Conservation (phyloP, 2,797 vertebrate genomes). For the Leucoraja ocellata region DNA sequence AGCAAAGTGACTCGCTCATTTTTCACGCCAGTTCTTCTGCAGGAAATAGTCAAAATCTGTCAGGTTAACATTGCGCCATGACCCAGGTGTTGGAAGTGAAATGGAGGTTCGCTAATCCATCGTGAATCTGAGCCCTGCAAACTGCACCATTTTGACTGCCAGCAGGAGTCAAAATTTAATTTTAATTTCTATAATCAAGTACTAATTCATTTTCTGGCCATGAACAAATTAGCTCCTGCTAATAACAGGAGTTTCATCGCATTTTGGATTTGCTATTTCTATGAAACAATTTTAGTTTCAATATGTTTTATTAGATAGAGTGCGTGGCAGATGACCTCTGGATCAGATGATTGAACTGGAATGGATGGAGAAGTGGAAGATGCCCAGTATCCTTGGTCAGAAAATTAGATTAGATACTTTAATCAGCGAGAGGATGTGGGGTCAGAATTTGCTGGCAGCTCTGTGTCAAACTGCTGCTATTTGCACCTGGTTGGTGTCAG, state of each 20-base stretch:
- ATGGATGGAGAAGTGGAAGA: background rate
- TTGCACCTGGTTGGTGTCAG: too few species aligned
- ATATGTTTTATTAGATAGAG: background rate
- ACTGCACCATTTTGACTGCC: background rate
- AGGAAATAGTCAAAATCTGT: background rate
- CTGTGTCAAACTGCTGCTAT: too few species aligned
- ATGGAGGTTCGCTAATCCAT: background rate
- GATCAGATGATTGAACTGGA: background rate
- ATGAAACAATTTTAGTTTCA: background rate
- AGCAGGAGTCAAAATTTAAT: background rate
- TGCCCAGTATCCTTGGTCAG: background rate
- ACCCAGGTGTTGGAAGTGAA: background rate
- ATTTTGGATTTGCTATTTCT: background rate
- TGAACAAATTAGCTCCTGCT: background rate
- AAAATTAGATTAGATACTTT: background rate
- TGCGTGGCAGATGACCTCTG: background rate
- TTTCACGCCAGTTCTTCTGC: background rate
- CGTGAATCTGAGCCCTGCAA: too few species aligned
- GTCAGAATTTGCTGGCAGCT: too few species aligned
- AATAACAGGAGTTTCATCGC: background rate
- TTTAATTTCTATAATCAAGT: background rate
- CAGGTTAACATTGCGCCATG: background rate
- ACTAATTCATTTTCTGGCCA: background rate
- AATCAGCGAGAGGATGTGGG: background rate
- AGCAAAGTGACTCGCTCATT: background rate